These are phyloP conservation scores for Heliconius cydno DNA, from an alignment of 2,888 invertebrate genomes.

Conservation along the genomic window DNA sequence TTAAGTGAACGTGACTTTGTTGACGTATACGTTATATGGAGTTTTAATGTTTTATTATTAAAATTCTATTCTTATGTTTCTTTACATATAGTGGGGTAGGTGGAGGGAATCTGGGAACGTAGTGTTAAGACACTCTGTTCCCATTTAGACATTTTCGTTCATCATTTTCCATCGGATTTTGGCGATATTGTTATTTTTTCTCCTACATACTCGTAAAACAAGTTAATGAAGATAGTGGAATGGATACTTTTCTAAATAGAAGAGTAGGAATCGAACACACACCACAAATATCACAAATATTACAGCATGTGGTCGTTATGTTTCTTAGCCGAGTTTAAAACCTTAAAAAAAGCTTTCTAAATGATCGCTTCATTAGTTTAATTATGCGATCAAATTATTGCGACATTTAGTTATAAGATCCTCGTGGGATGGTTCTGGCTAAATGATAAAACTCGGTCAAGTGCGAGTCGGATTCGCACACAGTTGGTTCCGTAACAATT, in stretches of 20 bases:
- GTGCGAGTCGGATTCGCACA: not conserved
- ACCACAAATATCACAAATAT: not conserved
- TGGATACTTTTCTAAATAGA: too few relatives aligned
- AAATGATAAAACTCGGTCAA: not conserved
- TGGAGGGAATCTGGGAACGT: too few relatives aligned
- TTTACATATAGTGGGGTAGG: too few relatives aligned
- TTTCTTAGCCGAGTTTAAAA: not conserved
- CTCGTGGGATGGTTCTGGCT: constrained; percentile 10
- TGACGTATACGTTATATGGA: not conserved
- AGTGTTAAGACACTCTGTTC: too few relatives aligned
- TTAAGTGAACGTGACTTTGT: not conserved
- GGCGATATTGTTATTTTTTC: too few relatives aligned
- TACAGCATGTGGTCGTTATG: not conserved
- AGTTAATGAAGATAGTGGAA: too few relatives aligned
- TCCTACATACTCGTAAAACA: too few relatives aligned
- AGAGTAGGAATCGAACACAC: too few relatives aligned
- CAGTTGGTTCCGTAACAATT: not conserved
- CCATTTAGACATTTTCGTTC: too few relatives aligned
- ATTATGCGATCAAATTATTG: constrained; percentile 14
- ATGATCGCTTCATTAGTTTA: constrained; percentile 11
- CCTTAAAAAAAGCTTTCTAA: constrained; percentile 8
- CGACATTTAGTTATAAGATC: not conserved
- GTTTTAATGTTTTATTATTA: not conserved
- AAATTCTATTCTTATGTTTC: too few relatives aligned
- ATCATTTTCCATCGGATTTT: too few relatives aligned